phyloP scores from a whole-genome alignment of 2,797 vertebrate species.

The Aldrovandia affinis region DNA sequence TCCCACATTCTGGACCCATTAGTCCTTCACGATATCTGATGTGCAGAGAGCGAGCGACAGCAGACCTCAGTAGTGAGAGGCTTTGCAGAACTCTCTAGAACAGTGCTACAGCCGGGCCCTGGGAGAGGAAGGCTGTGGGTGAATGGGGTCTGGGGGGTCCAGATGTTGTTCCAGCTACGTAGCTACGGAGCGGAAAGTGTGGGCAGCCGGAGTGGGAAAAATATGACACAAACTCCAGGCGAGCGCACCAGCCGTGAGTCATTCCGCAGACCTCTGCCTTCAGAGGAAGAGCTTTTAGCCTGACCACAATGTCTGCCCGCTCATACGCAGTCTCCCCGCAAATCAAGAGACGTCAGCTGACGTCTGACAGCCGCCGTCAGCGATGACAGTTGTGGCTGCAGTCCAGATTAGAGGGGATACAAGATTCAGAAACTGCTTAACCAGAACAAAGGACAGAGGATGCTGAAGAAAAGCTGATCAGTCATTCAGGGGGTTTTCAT shows the following conservation, averaged over 20 bases:
- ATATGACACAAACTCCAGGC: slow-evolving; percentile 68
- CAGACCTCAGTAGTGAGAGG: not conserved
- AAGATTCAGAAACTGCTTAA: not conserved
- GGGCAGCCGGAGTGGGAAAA: slow-evolving; percentile 53
- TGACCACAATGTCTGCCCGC: too few relatives aligned
- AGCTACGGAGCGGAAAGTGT: slow-evolving; percentile 42
- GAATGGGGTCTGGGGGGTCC: slow-evolving; percentile 32
- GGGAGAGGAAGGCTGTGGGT: slow-evolving; percentile 34
- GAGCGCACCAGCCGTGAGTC: slow-evolving; percentile 67
- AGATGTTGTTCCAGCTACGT: slow-evolving; percentile 61
- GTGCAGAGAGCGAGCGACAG: not conserved
- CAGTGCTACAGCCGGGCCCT: not conserved
- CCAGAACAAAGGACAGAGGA: not conserved
- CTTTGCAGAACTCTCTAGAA: not conserved
- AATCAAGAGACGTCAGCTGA: not conserved
- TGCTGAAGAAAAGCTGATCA: not conserved
- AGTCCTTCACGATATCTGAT: not conserved
- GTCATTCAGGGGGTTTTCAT: not conserved
- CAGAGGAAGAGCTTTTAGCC: slow-evolving; percentile 22
- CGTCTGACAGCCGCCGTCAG: not conserved
- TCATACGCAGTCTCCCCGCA: not conserved
- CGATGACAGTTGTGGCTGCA: not conserved
- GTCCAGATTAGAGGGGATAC: not conserved
- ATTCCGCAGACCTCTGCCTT: slow-evolving; percentile 52
- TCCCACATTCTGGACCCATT: not conserved